Base-by-base conservation (phyloP, 2,797 vertebrate genomes). In the Hylomyscus alleni region DNA sequence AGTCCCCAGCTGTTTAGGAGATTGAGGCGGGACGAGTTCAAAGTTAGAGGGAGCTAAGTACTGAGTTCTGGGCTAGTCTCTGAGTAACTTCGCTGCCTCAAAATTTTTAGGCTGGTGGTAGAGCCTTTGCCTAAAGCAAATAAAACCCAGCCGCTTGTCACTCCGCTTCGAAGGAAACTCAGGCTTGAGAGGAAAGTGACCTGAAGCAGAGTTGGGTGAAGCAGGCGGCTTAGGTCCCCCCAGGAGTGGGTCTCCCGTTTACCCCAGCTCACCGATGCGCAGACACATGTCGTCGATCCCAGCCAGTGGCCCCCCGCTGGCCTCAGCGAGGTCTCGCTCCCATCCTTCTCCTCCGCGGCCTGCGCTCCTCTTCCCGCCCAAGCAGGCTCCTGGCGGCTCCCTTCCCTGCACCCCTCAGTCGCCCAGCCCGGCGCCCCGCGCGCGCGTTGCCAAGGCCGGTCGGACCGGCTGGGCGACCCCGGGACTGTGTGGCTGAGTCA, bases 401-500 rank as follows among this genome's bases (percentile, higher is more conserved):
- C 87, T 97, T 95, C 96, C 97, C 95, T 84, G 83, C 96, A 89
- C 83, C 93, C 95, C 75, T 31, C 76, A 73, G 94, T 58, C 29
- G 81, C 95, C 96, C 72, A 3, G 83, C 93, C 91, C 20, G 47
- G 69, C 60, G 58, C 86, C 84, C 60, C 0, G 93, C 22, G 62
- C 22, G 62, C 56, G 12, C 91, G 58, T 47, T 15, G 77, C 93
- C 9, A 87, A 93, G 89, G 98, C 98, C 97, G 50, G 98, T 98
- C 84, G 0, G 98, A 98, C 98, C 98, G 97, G 98, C 98, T 97
- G 77, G 72, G 92, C 67, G 67, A 90, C 98, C 97, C 98, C 97
- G 24, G 31, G 94, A 88, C 44, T n/a, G 84, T 86, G 87, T 40
- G 40, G 52, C 94, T 82, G 96, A 98, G 95, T 97, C 98, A 96